Evolutionary conservation across 2,888 invertebrate species (phyloP).

Genomic region (Anticlea derivata): DNA sequence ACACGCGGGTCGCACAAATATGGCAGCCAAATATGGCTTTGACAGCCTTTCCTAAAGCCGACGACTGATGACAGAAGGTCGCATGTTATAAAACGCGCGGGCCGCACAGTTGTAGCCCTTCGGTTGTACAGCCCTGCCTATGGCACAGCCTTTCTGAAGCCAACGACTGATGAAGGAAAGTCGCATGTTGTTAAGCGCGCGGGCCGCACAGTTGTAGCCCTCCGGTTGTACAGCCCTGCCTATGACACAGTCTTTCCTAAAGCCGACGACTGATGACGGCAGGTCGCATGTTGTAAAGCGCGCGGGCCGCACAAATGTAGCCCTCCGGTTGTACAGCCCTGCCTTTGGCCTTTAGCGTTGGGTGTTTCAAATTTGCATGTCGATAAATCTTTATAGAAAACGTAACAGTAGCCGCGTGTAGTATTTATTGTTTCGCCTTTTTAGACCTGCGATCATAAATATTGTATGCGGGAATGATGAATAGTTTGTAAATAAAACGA

Average conservation of each 20-base stretch:
- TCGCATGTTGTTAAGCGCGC: constrained; percentile 66
- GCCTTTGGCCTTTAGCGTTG: constrained; percentile 34
- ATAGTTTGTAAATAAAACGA: constrained; percentile 35
- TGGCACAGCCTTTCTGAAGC: too few relatives aligned
- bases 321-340: constrained; percentile 13
- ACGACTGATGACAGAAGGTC: too few relatives aligned
- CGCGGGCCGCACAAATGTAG: neutral
- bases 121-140: constrained; percentile 12
- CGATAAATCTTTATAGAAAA: constrained; percentile 66
- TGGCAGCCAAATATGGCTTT: too few relatives aligned
- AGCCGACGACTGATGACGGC: too few relatives aligned
- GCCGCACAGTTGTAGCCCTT: neutral
- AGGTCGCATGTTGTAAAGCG: too few relatives aligned
- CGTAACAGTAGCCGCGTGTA: constrained; percentile 39
- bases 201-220: too few relatives aligned
- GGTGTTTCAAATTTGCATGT: constrained; percentile 61
- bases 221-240: too few relatives aligned
- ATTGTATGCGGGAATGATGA: constrained; percentile 40
- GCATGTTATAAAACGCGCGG: neutral
- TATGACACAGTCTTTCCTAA: too few relatives aligned
- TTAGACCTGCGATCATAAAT: constrained; percentile 39
- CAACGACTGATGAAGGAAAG: constrained; percentile 54
- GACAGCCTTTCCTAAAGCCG: too few relatives aligned
- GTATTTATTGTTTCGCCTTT: constrained; percentile 49
- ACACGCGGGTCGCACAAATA: too few relatives aligned